phyloP scores from a whole-genome alignment of 2,113 vertebrate species.

The Uria lomvia region DNA sequence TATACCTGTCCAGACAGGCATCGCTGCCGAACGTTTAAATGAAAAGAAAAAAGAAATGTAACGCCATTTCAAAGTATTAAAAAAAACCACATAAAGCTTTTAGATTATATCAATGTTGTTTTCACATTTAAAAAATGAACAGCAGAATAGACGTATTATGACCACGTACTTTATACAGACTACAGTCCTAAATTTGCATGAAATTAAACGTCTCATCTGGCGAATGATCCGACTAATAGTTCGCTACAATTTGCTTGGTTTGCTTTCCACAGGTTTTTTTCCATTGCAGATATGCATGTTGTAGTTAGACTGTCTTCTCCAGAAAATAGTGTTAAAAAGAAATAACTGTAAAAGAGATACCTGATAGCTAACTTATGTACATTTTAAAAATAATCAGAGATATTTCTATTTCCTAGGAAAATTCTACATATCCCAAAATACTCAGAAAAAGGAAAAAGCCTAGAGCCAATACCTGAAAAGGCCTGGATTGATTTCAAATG shows the following conservation, averaged over 20 bases:
- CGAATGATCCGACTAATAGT: not conserved
- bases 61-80: not conserved
- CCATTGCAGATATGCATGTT: not conserved
- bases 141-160: not conserved
- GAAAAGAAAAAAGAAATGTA: not conserved
- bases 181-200: not conserved
- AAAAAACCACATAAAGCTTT: not conserved
- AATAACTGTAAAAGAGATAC: not conserved
- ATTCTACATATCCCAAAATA: not conserved
- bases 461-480: not conserved
- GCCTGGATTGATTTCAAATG: not conserved
- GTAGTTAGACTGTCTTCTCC: not conserved
- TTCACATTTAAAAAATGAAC: not conserved
- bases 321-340: not conserved
- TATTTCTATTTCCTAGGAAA: not conserved
- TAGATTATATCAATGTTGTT: not conserved
- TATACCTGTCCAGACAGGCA: not conserved
- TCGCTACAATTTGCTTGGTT: not conserved
- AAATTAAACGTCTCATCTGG: not conserved
- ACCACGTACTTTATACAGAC: not conserved
- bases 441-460: not conserved
- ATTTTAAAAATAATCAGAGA: not conserved
- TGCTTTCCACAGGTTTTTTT: not conserved
- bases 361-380: rapidly evolving
- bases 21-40: not conserved